Conservation (phyloP, 2,113 vertebrate genomes). For the Hypomesus transpacificus region DNA sequence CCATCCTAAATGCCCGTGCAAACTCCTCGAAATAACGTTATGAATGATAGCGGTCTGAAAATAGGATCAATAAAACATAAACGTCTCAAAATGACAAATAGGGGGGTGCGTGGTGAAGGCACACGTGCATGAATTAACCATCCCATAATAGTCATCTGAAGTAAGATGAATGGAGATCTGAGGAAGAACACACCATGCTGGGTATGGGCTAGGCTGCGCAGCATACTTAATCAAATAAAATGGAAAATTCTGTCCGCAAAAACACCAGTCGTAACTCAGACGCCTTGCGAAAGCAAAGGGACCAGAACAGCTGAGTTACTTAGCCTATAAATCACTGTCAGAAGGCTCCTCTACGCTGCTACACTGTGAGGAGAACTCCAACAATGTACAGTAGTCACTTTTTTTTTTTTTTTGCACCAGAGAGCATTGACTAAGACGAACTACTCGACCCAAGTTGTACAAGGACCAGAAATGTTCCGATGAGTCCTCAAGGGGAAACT, state of each 20-base stretch:
- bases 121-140: slow-evolving; percentile 48
- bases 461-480: too few relatives aligned
- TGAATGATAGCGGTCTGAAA: slow-evolving; percentile 41
- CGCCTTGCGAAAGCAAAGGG: slow-evolving; percentile 22
- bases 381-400: background rate
- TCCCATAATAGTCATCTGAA: slow-evolving; percentile 51
- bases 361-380: background rate
- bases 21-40: slow-evolving; percentile 32
- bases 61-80: slow-evolving; percentile 58
- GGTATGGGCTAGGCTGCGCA: slow-evolving; percentile 16
- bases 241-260: slow-evolving; percentile 44
- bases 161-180: slow-evolving; percentile 42
- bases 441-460: too few relatives aligned
- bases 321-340: slow-evolving; percentile 44
- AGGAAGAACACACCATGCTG: slow-evolving; percentile 9
- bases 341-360: background rate
- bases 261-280: slow-evolving; percentile 48
- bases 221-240: slow-evolving; percentile 55
- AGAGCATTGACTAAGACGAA: too few relatives aligned
- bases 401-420: too few relatives aligned
- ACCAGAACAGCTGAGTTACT: slow-evolving; percentile 18
- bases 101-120: slow-evolving; percentile 40
- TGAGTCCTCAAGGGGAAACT: too few relatives aligned
- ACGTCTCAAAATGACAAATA: slow-evolving; percentile 59
- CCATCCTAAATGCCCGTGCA: slow-evolving; percentile 21